Base-by-base conservation (phyloP, 2,797 vertebrate genomes). In the Poecile montanus region DNA sequence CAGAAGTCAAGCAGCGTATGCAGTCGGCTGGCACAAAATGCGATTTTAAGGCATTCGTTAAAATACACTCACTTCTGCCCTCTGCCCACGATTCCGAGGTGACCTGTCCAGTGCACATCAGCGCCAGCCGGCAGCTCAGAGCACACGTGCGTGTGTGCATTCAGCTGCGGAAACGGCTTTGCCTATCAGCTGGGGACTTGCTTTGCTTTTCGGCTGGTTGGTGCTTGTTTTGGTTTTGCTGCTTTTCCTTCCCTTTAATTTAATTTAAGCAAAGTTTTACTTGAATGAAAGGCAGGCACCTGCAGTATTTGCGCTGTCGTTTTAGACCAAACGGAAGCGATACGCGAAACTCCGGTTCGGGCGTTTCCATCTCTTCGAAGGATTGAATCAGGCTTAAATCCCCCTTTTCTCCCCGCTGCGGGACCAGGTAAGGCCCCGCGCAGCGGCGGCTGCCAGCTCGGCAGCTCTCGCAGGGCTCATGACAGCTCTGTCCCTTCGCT, bases 401-500 rank as follows among this genome's bases (percentile, higher is more conserved):
- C 34, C 7, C 10, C 48, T 10, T 30, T 42, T 17, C 7, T 54
- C 30, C 18, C 30, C 16, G 8, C 36, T 4, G 40, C 27, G 36
- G 57, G 15, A 48, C 13, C 26, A 16, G 60, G 14, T 6, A 3
- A 19, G 10, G 40, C 7, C 11, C 44, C 7, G 36, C 32, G 25
- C 25, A 23, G 48, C 30, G 23, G 34, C 10, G 15, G 32, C 42
- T 3, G 51, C n/a, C 7, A 17, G 74, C 40, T 11, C 20, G 38
- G 66, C 45, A 18, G 38, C 44, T 11, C n/a, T 36, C 17, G n/a
- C 6, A 1, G 5, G 1, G 5, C 42, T 9, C 45, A 2, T 0
- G 26, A 5, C 13, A 34, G 17, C 48, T 54, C 12, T 2, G 47
- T 11, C 29, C 32, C 63, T 36, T 13, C 44, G 0, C 13, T 36